These are phyloP conservation scores for Amblyjoppa fuscipennis DNA, from an alignment of 2,888 invertebrate genomes.

Conservation along the genomic window DNA sequence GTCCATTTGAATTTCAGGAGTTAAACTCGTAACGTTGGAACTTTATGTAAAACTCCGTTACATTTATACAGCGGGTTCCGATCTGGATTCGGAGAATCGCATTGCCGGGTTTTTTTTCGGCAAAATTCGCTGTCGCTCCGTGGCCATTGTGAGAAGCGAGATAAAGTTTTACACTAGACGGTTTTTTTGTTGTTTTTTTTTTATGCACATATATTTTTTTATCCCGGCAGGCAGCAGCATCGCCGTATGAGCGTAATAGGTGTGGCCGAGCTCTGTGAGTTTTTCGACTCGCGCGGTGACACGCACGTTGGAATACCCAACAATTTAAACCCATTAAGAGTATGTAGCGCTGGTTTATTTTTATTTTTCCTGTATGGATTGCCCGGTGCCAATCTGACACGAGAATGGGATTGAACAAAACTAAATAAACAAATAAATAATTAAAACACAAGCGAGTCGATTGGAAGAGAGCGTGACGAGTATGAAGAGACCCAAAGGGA, in stretches of 20 bases:
- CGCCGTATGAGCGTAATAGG: conserved; percentile 64
- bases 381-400: conserved; percentile 40
- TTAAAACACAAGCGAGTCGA: conserved; percentile 8
- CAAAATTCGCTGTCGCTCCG: conserved; percentile 5
- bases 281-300: conserved; percentile 61
- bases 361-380: conserved; percentile 29
- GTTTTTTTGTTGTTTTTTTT: neutral
- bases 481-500: neutral
- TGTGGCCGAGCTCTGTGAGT: conserved; percentile 51
- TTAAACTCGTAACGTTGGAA: neutral
- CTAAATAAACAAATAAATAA: conserved; percentile 39
- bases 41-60: neutral
- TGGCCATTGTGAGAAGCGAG: conserved; percentile 42
- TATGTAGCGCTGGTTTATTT: conserved; percentile 26
- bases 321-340: conserved; percentile 51
- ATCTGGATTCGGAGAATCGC: conserved; percentile 36
- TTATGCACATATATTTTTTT: conserved; percentile 34
- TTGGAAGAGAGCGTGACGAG: neutral
- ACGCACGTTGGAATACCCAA: conserved; percentile 23
- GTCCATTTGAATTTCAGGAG: neutral
- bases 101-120: conserved; percentile 9
- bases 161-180: conserved; percentile 34
- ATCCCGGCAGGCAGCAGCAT: conserved; percentile 24
- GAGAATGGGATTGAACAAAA: conserved; percentile 48
- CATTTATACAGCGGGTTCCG: conserved; percentile 16